Base-by-base conservation (phyloP, 2,888 invertebrate species). In the Callosobruchus maculatus region DNA sequence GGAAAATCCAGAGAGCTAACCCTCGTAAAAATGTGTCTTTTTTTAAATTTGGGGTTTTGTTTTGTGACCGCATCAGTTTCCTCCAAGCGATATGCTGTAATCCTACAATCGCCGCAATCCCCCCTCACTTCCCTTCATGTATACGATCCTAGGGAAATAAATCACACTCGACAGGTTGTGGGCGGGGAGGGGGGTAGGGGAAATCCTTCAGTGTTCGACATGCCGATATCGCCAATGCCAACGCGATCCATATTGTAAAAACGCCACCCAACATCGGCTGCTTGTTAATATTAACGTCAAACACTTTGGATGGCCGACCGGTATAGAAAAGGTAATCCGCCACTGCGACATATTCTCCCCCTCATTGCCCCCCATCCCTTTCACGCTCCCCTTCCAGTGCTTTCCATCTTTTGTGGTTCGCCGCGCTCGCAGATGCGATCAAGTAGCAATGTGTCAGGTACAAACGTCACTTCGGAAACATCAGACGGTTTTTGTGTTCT, bases 201-300 rank as follows among this genome's bases (percentile, higher is more conserved):
- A 49, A 13, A 49, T 49, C 49, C 49, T 49, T 49, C 49, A 49
- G 1, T 49, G 49, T 49, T 49, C 49, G 5, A 49, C 49, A 49
- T 49, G 49, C 49, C 18, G 49, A 49, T 49, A 49, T 26, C 26
- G 7, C 26, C 49, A 18, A 18, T n/a, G n/a, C n/a, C n/a, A n/a
- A 5, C 49, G 49, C 49, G 49, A 49, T 49, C 49, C 13, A 13
- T 49, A 49, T 49, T 49, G 49, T 49, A 49, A 49, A 49, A 49
- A 7, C 49, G 49, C 49, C 49, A 18, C 49, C 49, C 49, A 7
- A 7, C 26, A 26, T 26, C 81, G 81, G 82, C 80, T 81, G 79
- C 79, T 82, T 81, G 82, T 81, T 83, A 84, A 84, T 84, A 84
- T 83, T 80, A 83, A 84, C 81, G 84, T 84, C 83, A 84, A 84